Base-by-base conservation (phyloP, 2,888 invertebrate species). In the Trachelus tabidus region DNA sequence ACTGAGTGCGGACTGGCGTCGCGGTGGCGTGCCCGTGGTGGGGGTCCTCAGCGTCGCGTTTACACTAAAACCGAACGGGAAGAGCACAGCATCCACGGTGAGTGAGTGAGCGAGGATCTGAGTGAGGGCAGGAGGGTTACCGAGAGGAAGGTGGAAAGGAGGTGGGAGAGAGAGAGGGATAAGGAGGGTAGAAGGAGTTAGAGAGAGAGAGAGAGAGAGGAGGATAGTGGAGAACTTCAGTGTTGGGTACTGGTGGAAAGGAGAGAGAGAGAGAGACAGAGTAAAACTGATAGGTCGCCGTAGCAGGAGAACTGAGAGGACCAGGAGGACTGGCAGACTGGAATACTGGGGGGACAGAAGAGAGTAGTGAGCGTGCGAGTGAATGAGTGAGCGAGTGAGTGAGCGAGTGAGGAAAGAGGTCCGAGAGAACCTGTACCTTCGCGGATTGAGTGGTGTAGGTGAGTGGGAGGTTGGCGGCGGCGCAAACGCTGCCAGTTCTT, bases 1-100 rank as follows among this genome's bases (percentile, higher is more conserved):
- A 91, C 91, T 91, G 91, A 91, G 88, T 91, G 88, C 89, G 86
- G 88, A 89, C 88, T 89, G 87, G 87, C 90, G 90, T 89, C 88
- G 89, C 90, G 89, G 88, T 89, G 87, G 86, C 87, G 85, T 87
- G 82, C 86, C 85, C 84, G 80, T 87, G 87, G 88, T 88, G 88
- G 89, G 88, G 87, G 86, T 81, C 82, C 69, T 80, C 79, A 79
- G 78, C 79, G 80, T 76, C 78, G 78, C 77, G 77, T 75, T 77
- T 69, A 75, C 75, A 77, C 77, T 71, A 73, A 75, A 71, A 34
- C 75, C 35, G 40, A 69, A 56, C 69, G 77, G 74, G 74, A 76
- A 71, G 80, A 71, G 73, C 76, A 75, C 79, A 80, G 81, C 78
- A 37, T 37, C 34, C 69, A 30, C 69, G 35, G 37, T 34, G 34